phyloP scores from a whole-genome alignment of 2,888 invertebrate genomes.

The Vanessa cardui region DNA sequence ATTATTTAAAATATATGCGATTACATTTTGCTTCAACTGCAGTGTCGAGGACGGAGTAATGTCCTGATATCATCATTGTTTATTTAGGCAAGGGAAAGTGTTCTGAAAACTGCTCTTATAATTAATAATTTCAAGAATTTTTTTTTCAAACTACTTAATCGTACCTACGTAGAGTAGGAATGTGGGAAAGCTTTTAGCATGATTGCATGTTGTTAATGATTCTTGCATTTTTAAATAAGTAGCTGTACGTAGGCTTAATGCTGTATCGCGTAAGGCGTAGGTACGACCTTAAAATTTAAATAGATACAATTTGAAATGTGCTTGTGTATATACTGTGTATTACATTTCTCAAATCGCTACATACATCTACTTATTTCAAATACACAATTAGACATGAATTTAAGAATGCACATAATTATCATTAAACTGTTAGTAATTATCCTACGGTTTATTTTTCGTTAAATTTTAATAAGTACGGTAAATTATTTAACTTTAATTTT shows the following conservation, averaged over 20 bases:
- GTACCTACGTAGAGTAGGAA: conserved; percentile 69
- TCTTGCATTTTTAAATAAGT: conserved; percentile 39
- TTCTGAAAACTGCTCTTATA: conserved; percentile 72
- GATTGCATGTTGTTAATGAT: conserved; percentile 61
- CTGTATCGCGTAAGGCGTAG: background rate
- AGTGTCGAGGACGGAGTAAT: conserved; percentile 70
- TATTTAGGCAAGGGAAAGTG: conserved; percentile 60
- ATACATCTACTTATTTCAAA: conserved; percentile 35
- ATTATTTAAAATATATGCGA: conserved; percentile 46
- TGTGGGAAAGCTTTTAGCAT: conserved; percentile 71
- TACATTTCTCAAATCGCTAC: background rate
- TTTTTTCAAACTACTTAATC: conserved; percentile 66
- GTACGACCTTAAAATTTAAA: background rate
- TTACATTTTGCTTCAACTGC: conserved; percentile 55
- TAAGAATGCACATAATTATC: conserved; percentile 30
- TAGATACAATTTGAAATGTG: background rate
- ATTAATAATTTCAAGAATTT: conserved; percentile 73
- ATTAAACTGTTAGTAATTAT: conserved; percentile 35
- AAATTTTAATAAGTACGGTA: conserved; percentile 34
- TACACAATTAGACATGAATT: conserved; percentile 27
- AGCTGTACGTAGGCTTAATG: conserved; percentile 8
- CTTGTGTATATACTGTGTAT: background rate
- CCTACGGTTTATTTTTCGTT: conserved; percentile 35
- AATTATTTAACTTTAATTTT: conserved; percentile 23
- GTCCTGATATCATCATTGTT: conserved; percentile 58